Evolutionary conservation across 2,888 invertebrate species (phyloP), one percentile per base, ranked within the genome.

Genomic region (Callosobruchus maculatus): DNA sequence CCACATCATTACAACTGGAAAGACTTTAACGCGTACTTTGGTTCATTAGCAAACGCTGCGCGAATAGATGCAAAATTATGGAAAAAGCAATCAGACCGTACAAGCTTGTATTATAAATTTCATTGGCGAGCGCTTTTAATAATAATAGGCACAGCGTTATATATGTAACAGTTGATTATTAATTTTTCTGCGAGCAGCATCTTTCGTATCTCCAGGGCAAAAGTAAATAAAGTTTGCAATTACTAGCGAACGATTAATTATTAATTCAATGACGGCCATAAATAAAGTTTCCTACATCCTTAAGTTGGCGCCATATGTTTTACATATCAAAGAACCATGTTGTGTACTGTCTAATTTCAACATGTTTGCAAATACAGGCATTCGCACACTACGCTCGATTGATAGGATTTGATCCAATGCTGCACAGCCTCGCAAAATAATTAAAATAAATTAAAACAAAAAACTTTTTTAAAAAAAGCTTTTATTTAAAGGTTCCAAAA

Each of bases 181-280:
- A 49, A 49, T 49, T 49, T 49, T 49, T 49, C 49, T 49, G 49
- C 49, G 49, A 49, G 49, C 5, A 49, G 18, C 49, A 18, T 49
- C 49, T 49, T 49, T 49, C 49, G 49, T 49, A 18, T 49, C 81
- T 78, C 71, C 75, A 79, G 80, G 80, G 78, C 76, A 78, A 77
- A 76, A 78, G 80, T 80, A 79, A 81, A 82, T 81, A 81, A 81
- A 78, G 80, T 77, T 82, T 80, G 82, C 82, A 85, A 84, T 84
- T 85, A 84, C 81, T 79, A 76, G 79, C 80, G 81, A 84, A 83
- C 83, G 82, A 85, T 84, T 85, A 85, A 85, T 84, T 85, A 84
- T 83, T 81, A 84, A 83, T 84, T 83, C 84, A 84, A 84, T 80
- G 81, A 81, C 78, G 79, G 83, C 76, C 80, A 84, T 85, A 84